A percentile compares a stretch with the other conserved stretches of the same genome.
phyloP scores from a whole-genome alignment of 1,140 invertebrate species.

The Gryon sp. region DNA sequence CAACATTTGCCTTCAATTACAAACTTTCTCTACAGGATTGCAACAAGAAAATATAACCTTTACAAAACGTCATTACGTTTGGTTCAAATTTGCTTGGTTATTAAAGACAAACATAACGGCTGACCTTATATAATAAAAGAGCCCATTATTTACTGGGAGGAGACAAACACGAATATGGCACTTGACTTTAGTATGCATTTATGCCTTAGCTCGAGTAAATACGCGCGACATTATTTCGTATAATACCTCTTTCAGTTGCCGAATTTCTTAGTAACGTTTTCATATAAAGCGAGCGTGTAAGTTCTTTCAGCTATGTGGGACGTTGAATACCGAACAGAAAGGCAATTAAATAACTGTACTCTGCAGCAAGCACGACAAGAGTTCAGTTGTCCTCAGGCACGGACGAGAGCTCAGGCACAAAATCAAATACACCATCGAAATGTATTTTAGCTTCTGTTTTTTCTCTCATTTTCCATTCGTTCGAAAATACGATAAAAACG shows the following conservation, averaged over 20 bases:
- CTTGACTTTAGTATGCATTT: slow-evolving; percentile 4
- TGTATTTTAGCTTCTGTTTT: not conserved
- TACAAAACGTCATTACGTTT: too few relatives aligned
- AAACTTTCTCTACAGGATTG: too few relatives aligned
- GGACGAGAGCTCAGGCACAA: too few relatives aligned
- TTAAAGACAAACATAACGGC: slow-evolving; percentile 9
- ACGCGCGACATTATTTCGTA: slow-evolving; percentile 9
- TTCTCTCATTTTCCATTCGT: slow-evolving; percentile 10
- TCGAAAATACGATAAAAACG: slow-evolving; percentile 23
- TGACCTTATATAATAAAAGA: slow-evolving; percentile 5
- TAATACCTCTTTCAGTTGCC: slow-evolving; percentile 20
- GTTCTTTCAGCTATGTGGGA: slow-evolving; percentile 63
- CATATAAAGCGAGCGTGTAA: slow-evolving; percentile 20
- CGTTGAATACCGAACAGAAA: slow-evolving; percentile 61
- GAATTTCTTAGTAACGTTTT: slow-evolving; percentile 37
- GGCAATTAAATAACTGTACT: slow-evolving; percentile 76
- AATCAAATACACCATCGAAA: slow-evolving; percentile 27
- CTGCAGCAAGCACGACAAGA: slow-evolving; percentile 4
- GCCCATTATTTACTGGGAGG: not conserved
- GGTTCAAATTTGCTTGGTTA: not conserved
- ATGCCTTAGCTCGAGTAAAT: slow-evolving; percentile 1
- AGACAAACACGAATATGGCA: slow-evolving; percentile 1
- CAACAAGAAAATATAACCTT: too few relatives aligned
- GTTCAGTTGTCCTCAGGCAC: slow-evolving; percentile 30
- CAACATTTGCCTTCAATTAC: too few relatives aligned